These are phyloP conservation scores for Pseudomyrmex sp. DNA, from an alignment of 1,140 invertebrate species.

Conservation along the genomic window DNA sequence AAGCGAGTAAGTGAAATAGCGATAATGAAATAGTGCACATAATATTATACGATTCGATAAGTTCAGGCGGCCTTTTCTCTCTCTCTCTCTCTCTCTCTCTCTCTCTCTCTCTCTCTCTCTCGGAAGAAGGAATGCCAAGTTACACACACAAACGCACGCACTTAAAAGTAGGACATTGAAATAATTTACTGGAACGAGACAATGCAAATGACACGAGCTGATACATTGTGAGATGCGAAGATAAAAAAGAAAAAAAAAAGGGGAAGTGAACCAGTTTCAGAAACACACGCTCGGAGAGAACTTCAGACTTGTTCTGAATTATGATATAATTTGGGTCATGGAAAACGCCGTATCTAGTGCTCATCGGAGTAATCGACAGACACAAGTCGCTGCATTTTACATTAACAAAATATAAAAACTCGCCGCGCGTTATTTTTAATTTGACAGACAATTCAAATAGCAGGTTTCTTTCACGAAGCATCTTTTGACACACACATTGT, in stretches of 20 bases:
- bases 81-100: too few relatives aligned
- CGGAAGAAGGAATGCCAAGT: background rate
- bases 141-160: background rate
- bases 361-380: constrained; percentile 25
- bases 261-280: constrained; percentile 42
- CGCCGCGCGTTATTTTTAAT: too few relatives aligned
- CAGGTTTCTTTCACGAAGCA: too few relatives aligned
- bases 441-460: too few relatives aligned
- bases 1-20: background rate
- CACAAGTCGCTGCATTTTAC: background rate
- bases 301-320: constrained; percentile 39
- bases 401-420: too few relatives aligned
- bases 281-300: constrained; percentile 15
- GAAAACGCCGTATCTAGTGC: constrained; percentile 41
- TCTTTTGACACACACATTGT: too few relatives aligned
- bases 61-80: background rate
- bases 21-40: constrained; percentile 29
- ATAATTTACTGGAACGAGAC: constrained; percentile 41
- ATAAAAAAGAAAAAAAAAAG: constrained; percentile 36
- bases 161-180: constrained; percentile 41
- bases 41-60: constrained; percentile 24
- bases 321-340: constrained; percentile 40
- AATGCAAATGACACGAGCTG: constrained; percentile 38
- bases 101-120: too few relatives aligned
- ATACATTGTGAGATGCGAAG: constrained; percentile 29